These are phyloP conservation scores for Ischnus inquisitorius DNA, from an alignment of 2,888 invertebrate species.

Conservation along the genomic window DNA sequence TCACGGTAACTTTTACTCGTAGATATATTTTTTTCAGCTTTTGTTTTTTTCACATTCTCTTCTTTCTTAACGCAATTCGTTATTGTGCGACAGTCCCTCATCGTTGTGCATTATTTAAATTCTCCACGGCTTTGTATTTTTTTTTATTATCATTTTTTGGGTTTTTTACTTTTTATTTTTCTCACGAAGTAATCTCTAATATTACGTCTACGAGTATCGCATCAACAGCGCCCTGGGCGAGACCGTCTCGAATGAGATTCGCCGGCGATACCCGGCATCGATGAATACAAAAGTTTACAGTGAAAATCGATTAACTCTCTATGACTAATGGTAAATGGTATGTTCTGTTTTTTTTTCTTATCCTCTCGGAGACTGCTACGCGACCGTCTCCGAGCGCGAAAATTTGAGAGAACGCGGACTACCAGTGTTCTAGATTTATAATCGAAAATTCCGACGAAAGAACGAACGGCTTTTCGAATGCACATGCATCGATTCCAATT, in stretches of 20 bases:
- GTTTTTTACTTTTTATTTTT: slow-evolving; percentile 12
- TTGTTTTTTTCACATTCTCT: neutral
- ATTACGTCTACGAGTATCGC: slow-evolving; percentile 28
- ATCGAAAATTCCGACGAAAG: slow-evolving; percentile 64
- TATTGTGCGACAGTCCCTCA: slow-evolving; percentile 59
- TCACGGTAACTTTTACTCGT: slow-evolving; percentile 44
- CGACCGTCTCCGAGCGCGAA: slow-evolving; percentile 18
- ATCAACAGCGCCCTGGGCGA: slow-evolving; percentile 44
- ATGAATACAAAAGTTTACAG: slow-evolving; percentile 68
- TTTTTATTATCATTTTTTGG: neutral
- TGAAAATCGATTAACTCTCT: slow-evolving; percentile 61
- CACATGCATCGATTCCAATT: slow-evolving; percentile 14
- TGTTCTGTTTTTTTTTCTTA: slow-evolving; percentile 35
- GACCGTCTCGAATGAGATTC: slow-evolving; percentile 63
- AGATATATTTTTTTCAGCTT: slow-evolving; percentile 6
- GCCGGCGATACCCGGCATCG: slow-evolving; percentile 43
- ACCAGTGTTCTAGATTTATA: slow-evolving; percentile 16
- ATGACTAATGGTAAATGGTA: slow-evolving; percentile 43
- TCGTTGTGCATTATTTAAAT: slow-evolving; percentile 65
- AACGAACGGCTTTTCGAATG: slow-evolving; percentile 69
- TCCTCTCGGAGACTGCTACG: slow-evolving; percentile 33
- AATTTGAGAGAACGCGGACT: slow-evolving; percentile 10
- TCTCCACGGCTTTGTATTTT: slow-evolving; percentile 61
- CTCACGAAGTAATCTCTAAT: slow-evolving; percentile 25
- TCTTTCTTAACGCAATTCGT: slow-evolving; percentile 50